A percentile compares a stretch with the other conserved stretches of the same genome.
These are phyloP conservation scores for Otus sunia DNA, from an alignment of 2,113 vertebrate species.

Conservation along the genomic window DNA sequence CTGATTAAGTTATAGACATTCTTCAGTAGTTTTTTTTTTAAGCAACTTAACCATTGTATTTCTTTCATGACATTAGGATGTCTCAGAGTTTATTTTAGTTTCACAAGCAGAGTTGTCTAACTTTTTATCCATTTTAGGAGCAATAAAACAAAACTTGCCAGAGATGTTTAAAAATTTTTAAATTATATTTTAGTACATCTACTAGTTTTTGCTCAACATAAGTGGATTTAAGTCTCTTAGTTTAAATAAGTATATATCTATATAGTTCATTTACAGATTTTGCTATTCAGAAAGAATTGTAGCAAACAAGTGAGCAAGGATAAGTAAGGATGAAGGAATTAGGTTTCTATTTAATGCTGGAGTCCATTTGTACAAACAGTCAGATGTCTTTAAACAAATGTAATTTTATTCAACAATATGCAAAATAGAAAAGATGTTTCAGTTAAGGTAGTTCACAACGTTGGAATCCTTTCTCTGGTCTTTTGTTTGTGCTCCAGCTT, in stretches of 20 bases:
- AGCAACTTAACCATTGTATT: not conserved
- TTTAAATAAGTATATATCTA: not conserved
- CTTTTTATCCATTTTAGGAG: not conserved
- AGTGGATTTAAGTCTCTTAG: not conserved
- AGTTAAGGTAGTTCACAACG: not conserved
- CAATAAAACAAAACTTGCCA: not conserved
- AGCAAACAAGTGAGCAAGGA: not conserved
- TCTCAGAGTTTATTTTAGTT: not conserved
- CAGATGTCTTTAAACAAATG: not conserved
- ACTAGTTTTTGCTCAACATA: not conserved
- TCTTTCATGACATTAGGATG: not conserved
- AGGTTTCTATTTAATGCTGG: not conserved
- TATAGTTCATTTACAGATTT: not conserved
- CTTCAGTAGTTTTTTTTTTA: not conserved
- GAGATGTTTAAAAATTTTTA: not conserved
- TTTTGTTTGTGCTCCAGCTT: not conserved
- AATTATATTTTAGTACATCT: not conserved
- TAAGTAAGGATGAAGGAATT: not conserved
- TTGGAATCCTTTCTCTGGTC: not conserved
- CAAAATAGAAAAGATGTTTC: not conserved
- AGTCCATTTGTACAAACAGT: not conserved
- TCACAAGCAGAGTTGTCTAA: not conserved
- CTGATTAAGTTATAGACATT: not conserved
- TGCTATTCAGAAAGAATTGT: not conserved
- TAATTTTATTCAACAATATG: not conserved